Evolutionary conservation across 53 echinoderm and acorn worm species (phyloP).

Genomic region (Crossaster papposus): DNA sequence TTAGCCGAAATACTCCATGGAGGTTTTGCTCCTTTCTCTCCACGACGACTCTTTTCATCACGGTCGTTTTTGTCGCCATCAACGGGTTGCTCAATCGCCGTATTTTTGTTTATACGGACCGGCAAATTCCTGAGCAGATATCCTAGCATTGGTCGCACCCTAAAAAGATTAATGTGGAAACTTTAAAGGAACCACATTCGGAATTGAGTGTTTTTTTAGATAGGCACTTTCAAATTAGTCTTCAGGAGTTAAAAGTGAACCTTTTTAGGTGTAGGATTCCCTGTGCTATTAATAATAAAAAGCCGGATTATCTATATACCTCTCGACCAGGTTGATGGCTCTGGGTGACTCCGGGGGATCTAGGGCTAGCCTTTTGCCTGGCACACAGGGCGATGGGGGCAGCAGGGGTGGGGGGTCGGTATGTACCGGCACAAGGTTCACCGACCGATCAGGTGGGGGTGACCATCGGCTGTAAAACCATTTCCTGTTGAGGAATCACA

Average conservation of each 20-base stretch:
- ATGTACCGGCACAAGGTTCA: background rate
- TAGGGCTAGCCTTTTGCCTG: background rate
- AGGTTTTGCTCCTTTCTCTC: background rate
- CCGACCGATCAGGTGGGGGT: conserved; percentile 1
- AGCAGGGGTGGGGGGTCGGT: background rate
- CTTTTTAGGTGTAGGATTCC: background rate
- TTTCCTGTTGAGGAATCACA: background rate
- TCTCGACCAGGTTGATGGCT: background rate
- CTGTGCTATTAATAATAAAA: background rate
- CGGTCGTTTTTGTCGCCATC: background rate
- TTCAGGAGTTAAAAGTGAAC: background rate
- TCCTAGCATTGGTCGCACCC: background rate
- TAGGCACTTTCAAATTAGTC: too few relatives aligned
- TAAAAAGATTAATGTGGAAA: background rate
- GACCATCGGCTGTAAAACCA: conserved; percentile 10
- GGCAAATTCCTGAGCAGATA: background rate
- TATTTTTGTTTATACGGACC: background rate
- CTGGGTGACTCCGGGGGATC: background rate
- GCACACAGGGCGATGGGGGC: background rate
- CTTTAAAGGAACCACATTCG: background rate
- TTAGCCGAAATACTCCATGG: background rate
- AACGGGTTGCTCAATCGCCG: background rate
- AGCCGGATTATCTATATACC: too few relatives aligned
- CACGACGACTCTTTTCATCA: background rate
- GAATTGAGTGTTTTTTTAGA: background rate